Evolutionary conservation across 2,113 vertebrate genomes (phyloP), one percentile per base, ranked within the genome.

Genomic region (Mus pahari): DNA sequence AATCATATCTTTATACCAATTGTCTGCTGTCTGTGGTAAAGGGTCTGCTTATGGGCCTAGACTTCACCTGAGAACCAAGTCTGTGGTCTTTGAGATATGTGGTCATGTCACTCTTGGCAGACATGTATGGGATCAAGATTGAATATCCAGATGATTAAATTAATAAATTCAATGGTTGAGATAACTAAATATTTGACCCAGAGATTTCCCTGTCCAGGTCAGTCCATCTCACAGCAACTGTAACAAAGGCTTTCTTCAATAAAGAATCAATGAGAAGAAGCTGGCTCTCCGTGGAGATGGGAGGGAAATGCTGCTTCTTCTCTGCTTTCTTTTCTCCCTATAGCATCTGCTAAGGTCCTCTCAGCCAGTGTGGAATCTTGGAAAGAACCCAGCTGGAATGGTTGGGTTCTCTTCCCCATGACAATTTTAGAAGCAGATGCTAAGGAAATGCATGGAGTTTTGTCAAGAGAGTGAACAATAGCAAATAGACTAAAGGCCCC

Each of bases 61-160:
- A 16, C 14, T 9, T 91, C 58, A 75, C 86, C 86, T 82, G 31
- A 83, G 70, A 86, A 64, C 39, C 89, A 93, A 48, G 31, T 90
- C 78, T 83, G 50, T 7, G 10, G 42, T 5, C 45, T 97, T 87
- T 53, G 28, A 70, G n/a, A 83, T 62, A 87, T 79, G 1, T 13
- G 26, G 62, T 89, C 42, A 33, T 78, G 64, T 16, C n/a, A 66
- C 22, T 71, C 90, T 94, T 84, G 86, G 48, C 68, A 84, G 90
- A 91, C 16, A 3, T 66, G 20, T 45, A 64, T 17, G 84, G 28
- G 62, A 79, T 88, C 73, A 87, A 79, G 92, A 93, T 17, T 94
- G 90, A 17, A 79, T 73, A 94, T 92, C 89, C 60, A 86, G 26
- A 90, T 81, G 39, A 94, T 94, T 92, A 82, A 93, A 90, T 73